These are phyloP conservation scores for Astropecten irregularis DNA, from an alignment of 53 echinoderm and acorn worm species.

Conservation along the genomic window DNA sequence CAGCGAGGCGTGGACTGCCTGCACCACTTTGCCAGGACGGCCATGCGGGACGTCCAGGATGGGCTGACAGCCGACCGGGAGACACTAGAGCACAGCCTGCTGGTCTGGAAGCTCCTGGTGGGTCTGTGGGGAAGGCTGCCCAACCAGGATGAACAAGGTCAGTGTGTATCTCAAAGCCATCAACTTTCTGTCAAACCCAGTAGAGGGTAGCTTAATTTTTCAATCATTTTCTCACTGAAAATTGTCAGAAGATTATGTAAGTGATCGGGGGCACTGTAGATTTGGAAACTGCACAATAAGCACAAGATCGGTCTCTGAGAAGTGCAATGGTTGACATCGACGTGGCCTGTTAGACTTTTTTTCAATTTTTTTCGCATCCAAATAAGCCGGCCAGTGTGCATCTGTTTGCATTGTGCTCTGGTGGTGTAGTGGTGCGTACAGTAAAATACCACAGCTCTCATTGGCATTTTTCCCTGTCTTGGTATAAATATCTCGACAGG, in stretches of 20 bases:
- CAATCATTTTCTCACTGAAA: too few species aligned
- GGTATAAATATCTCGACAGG: background rate
- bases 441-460: constrained; percentile 27
- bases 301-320: too few species aligned
- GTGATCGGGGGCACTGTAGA: too few species aligned
- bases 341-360: too few species aligned
- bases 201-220: too few species aligned
- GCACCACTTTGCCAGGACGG: constrained; percentile 75
- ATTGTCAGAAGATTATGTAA: too few species aligned
- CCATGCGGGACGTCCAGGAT: constrained; percentile 66
- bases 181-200: background rate
- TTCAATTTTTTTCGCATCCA: constrained; percentile 42
- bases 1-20: constrained; percentile 75
- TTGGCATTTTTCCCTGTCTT: constrained; percentile 3
- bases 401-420: constrained; percentile 29
- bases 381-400: constrained; percentile 51
- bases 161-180: background rate
- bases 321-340: too few species aligned
- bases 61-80: constrained; percentile 59
- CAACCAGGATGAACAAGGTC: constrained; percentile 63
- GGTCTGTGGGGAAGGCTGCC: constrained; percentile 91
- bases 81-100: constrained; percentile 72
- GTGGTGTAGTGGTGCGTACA: constrained; percentile 62
- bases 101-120: constrained; percentile 86
- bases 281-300: too few species aligned